Evolutionary conservation across 2,797 vertebrate species (phyloP).

Genomic region (Neoniphon sammara): DNA sequence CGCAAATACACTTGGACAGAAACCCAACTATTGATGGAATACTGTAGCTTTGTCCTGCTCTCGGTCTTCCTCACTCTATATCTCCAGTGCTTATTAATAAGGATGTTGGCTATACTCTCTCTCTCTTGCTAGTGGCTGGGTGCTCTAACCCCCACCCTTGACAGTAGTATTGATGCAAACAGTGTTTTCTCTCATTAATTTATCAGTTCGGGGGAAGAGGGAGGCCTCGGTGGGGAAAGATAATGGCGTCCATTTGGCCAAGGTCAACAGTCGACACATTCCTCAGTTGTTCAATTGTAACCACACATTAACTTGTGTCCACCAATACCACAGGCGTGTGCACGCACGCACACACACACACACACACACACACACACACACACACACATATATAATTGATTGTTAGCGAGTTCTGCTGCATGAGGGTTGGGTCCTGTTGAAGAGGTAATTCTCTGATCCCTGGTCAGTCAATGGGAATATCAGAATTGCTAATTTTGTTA

Average conservation of each 20-base stretch:
- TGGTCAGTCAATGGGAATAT: constrained; percentile 1
- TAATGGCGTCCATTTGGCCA: constrained; percentile 82
- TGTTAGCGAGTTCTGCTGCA: constrained; percentile 25
- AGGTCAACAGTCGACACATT: constrained; percentile 82
- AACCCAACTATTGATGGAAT: too few relatives aligned
- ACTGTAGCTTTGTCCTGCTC: not conserved
- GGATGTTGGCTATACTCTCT: too few relatives aligned
- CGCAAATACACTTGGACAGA: too few relatives aligned
- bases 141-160: too few relatives aligned
- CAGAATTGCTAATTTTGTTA: constrained; percentile 4
- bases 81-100: too few relatives aligned
- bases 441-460: constrained; percentile 21
- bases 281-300: constrained; percentile 80
- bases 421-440: constrained; percentile 35
- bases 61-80: not conserved
- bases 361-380: constrained; percentile 34
- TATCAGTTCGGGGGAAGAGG: constrained; percentile 64
- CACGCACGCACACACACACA: constrained; percentile 24
- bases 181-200: constrained; percentile 80
- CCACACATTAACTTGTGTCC: constrained; percentile 76
- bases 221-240: constrained; percentile 50
- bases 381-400: constrained; percentile 30
- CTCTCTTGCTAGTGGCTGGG: too few relatives aligned
- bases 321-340: constrained; percentile 8
- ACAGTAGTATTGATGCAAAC: constrained; percentile 72